phyloP scores from a whole-genome alignment of 2,888 invertebrate genomes.

The Platycnemis pennipes region DNA sequence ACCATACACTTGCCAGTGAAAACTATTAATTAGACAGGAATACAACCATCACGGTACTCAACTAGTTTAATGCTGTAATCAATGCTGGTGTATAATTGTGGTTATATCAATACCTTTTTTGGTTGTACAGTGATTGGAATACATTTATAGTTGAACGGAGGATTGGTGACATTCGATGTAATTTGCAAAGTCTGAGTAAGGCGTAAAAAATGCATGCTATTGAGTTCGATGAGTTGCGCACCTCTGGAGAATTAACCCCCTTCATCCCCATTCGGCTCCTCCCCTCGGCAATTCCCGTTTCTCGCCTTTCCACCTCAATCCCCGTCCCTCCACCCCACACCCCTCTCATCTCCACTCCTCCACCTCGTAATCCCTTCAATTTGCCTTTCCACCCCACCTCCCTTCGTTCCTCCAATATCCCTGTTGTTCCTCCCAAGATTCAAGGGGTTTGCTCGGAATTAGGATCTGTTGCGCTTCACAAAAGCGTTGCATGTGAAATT shows the following conservation, averaged over 20 bases:
- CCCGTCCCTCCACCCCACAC: neutral
- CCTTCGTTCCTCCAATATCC: neutral
- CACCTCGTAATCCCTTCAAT: slow-evolving; percentile 7
- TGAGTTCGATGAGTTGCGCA: no score
- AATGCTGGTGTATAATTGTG: no score
- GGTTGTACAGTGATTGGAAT: no score
- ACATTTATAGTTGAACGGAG: no score
- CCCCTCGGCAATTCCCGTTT: neutral
- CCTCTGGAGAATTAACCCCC: neutral
- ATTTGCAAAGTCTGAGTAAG: no score
- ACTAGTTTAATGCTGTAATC: no score
- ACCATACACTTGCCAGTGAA: no score
- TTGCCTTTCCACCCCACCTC: neutral
- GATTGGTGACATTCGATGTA: no score
- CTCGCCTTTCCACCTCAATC: neutral
- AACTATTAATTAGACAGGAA: no score
- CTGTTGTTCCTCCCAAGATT: neutral
- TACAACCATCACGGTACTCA: no score
- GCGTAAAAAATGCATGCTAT: no score
- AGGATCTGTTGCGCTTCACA: slow-evolving; percentile 22
- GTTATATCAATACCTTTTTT: no score
- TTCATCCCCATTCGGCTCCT: neutral
- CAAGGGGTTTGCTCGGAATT: neutral
- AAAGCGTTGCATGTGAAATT: slow-evolving; percentile 25
- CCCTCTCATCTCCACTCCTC: neutral